A percentile compares a stretch with the other conserved stretches of the same genome.
These are phyloP conservation scores for Balaenoptera acutorostrata DNA, from an alignment of 2,113 vertebrate genomes.

Conservation along the genomic window DNA sequence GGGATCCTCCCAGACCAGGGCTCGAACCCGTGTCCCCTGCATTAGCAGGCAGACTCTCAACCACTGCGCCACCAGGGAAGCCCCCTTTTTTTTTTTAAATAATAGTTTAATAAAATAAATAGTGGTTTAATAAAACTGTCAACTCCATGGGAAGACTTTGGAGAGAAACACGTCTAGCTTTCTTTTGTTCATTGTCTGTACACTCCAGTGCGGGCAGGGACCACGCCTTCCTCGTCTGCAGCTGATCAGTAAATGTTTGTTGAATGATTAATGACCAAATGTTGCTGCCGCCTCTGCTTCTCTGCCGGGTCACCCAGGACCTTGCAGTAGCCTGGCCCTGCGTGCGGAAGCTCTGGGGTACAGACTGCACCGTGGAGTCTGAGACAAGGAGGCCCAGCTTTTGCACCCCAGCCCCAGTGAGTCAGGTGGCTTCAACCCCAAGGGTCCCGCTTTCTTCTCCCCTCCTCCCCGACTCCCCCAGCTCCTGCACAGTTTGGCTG, in stretches of 20 bases:
- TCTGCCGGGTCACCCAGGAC: not conserved
- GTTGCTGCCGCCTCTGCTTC: not conserved
- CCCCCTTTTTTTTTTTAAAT: not conserved
- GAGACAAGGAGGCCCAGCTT: too few species aligned
- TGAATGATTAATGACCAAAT: not conserved
- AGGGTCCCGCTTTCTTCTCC: too few species aligned
- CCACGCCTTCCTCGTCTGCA: not conserved
- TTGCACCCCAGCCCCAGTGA: not conserved
- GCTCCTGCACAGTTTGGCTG: not conserved
- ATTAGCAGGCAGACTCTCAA: too few species aligned
- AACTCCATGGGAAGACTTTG: not conserved
- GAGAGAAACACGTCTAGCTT: not conserved
- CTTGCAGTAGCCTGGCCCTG: not conserved
- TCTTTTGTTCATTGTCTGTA: not conserved
- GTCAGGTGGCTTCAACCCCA: accelerated
- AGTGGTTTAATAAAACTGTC: not conserved
- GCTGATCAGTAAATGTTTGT: not conserved
- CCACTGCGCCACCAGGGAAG: too few species aligned
- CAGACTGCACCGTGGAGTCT: accelerated
- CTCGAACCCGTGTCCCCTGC: too few species aligned
- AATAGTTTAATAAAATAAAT: not conserved
- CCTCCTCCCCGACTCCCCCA: accelerated
- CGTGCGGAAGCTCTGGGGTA: accelerated
- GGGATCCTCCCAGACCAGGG: too few species aligned
- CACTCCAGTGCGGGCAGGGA: not conserved